These are phyloP conservation scores for Noctua fimbriata DNA, from an alignment of 2,888 invertebrate genomes.

Conservation along the genomic window DNA sequence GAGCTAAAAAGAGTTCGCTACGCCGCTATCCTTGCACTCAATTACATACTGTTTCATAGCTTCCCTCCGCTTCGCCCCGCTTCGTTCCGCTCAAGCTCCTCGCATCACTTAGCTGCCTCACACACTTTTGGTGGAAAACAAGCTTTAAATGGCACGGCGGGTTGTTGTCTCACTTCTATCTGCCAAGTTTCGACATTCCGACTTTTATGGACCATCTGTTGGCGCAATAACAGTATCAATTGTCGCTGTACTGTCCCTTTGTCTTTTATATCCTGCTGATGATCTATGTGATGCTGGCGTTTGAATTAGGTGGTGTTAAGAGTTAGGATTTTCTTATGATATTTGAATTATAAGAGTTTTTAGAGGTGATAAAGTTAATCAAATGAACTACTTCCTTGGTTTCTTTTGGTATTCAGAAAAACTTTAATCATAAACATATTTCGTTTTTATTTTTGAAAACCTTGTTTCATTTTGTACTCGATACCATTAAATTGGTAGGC, in stretches of 20 bases:
- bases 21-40: too few relatives aligned
- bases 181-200: constrained; percentile 81
- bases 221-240: constrained; percentile 67
- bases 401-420: not conserved
- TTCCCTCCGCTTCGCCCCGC: not conserved
- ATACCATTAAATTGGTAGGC: not conserved
- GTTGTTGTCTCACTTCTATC: constrained; percentile 75
- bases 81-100: not conserved
- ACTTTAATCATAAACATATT: not conserved
- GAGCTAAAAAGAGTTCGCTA: not conserved
- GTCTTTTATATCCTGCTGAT: constrained; percentile 67
- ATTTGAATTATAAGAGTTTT: not conserved
- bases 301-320: constrained; percentile 19
- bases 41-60: not conserved
- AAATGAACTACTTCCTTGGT: not conserved
- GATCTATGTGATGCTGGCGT: constrained; percentile 51
- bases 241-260: constrained; percentile 73
- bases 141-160: constrained; percentile 57
- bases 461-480: too few relatives aligned
- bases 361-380: not conserved
- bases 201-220: constrained; percentile 83
- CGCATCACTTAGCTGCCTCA: not conserved
- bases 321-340: constrained; percentile 8
- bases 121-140: not conserved
- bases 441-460: not conserved